phyloP scores from a whole-genome alignment of 1,140 invertebrate species.

The Brachionus plicatilis region DNA sequence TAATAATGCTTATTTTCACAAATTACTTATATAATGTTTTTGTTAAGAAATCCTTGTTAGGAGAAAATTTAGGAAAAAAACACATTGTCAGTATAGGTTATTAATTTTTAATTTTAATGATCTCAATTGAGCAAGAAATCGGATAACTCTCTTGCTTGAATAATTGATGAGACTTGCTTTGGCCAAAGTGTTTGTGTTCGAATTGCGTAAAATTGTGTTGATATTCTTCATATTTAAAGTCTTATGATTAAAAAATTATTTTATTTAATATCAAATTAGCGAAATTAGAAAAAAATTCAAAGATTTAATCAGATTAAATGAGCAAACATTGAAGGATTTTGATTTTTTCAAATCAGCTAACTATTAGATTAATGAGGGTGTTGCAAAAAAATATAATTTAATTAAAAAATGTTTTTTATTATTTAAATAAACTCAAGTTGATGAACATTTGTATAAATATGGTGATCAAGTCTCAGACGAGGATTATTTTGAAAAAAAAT shows the following conservation, averaged over 20 bases:
- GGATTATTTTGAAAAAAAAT: background rate
- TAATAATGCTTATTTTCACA: no score
- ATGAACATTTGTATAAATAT: background rate
- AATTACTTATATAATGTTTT: background rate
- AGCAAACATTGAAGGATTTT: background rate
- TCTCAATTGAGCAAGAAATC: background rate
- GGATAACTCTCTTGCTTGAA: background rate
- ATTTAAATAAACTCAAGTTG: background rate
- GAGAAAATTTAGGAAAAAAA: background rate
- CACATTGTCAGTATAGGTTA: background rate
- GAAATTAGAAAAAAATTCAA: background rate
- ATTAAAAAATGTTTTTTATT: background rate
- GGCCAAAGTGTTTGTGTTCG: background rate
- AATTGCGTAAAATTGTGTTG: background rate
- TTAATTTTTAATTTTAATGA: background rate
- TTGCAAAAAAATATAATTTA: background rate
- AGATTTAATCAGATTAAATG: background rate
- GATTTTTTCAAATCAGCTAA: background rate
- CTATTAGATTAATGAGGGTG: background rate
- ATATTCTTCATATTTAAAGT: background rate
- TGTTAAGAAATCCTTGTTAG: background rate
- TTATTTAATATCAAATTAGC: background rate
- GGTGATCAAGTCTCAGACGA: background rate
- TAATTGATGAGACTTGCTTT: background rate
- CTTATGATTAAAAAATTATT: background rate